Evolutionary conservation across 1,140 invertebrate genomes (phyloP).

Genomic region (Macrosteles quadrilineatus): DNA sequence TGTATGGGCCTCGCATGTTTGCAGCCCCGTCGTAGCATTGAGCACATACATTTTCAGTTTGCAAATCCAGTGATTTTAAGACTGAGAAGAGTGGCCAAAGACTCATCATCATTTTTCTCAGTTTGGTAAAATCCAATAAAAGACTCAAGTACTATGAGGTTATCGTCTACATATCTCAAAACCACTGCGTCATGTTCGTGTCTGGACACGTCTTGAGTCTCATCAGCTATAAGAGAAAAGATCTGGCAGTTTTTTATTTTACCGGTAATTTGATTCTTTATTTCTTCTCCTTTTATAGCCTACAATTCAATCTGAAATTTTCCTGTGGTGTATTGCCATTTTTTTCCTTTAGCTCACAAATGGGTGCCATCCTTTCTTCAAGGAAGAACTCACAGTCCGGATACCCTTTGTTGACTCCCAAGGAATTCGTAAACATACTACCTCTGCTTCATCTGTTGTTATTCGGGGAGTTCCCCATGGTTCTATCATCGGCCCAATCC

Average conservation of each 20-base stretch:
- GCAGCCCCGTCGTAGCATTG: constrained; percentile 31
- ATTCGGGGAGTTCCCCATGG: too few species aligned
- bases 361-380: too few species aligned
- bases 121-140: constrained; percentile 34
- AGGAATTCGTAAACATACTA: too few species aligned
- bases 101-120: constrained; percentile 29
- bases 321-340: constrained; percentile 3
- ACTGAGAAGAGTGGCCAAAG: constrained; percentile 33
- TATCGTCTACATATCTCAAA: constrained; percentile 33
- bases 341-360: constrained; percentile 17
- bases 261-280: neutral
- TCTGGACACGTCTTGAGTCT: too few species aligned
- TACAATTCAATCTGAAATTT: constrained; percentile 14
- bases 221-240: constrained; percentile 28
- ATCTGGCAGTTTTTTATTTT: constrained; percentile 28
- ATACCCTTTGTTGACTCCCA: too few species aligned
- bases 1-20: constrained; percentile 29
- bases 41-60: constrained; percentile 31
- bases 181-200: constrained; percentile 27
- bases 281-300: constrained; percentile 18
- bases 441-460: too few species aligned
- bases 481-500: too few species aligned
- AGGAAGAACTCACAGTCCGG: too few species aligned
- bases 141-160: constrained; percentile 29
- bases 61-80: constrained; percentile 27